Evolutionary conservation across 2,113 vertebrate species (phyloP).

Genomic region (human): DNA sequence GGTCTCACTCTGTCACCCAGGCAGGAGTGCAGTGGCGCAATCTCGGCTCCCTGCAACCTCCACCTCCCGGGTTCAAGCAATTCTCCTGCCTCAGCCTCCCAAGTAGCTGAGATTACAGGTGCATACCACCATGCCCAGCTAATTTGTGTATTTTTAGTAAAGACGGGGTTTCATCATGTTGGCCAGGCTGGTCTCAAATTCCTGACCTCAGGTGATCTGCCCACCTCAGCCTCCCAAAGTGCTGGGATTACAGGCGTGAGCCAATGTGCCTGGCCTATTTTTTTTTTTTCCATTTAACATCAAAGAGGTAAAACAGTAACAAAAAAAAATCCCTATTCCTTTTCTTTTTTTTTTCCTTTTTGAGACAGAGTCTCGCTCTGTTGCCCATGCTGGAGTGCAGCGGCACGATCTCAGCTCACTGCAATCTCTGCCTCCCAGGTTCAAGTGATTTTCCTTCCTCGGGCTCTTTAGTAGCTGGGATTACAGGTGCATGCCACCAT

Average conservation of each 20-base stretch:
- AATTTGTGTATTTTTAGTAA: neutral
- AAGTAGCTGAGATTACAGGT: neutral
- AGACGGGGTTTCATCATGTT: neutral
- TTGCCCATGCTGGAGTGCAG: neutral
- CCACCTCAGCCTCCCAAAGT: neutral
- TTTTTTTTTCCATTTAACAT: neutral
- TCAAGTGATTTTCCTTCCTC: neutral
- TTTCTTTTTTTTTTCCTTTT: neutral
- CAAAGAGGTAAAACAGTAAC: neutral
- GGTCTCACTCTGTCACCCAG: neutral
- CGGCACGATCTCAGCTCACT: neutral
- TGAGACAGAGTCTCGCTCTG: neutral
- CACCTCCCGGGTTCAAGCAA: neutral
- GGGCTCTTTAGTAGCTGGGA: neutral
- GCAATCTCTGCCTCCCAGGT: neutral
- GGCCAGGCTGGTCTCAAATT: neutral
- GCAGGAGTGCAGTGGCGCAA: neutral
- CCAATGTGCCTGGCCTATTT: neutral
- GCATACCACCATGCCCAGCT: neutral
- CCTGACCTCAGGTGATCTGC: neutral
- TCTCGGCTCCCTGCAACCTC: neutral
- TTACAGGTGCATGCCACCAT: neutral
- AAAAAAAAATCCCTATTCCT: neutral
- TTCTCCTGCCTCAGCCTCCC: neutral
- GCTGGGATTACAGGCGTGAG: neutral